Base-by-base conservation (phyloP, 2,888 invertebrate genomes). In the Epirrhoe alternata region DNA sequence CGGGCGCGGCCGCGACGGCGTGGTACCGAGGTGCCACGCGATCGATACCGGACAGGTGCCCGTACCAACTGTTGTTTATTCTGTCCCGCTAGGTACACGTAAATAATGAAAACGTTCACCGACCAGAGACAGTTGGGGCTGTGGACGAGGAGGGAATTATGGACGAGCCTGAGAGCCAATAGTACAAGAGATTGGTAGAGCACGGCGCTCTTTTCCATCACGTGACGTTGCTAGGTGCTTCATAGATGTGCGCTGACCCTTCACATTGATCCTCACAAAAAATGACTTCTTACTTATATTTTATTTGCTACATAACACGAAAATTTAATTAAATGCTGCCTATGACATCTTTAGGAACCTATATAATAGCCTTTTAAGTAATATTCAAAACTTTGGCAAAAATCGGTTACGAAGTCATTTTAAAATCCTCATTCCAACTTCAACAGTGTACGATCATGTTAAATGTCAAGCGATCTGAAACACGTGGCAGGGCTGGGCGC, bases 41-140 rank as follows among this genome's bases (percentile, higher is more conserved):
- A 78, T 74, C 81, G 84, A 84, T 85, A 76, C 77, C 77, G 85
- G 85, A 80, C 84, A 85, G 86, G 82, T 74, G 73, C 69, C 62
- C 50, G 61, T 68, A 69, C 69, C 17, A 17, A 66, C 69, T 66
- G 51, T 55, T 64, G 52, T 49, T 38, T 68, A 68, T 50, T 61
- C 68, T 61, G 49, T 42, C 47, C n/a, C 51, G 64, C 64, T 64
- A 57, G 64, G 76, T 83, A 81, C 80, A 84, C 83, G 84, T 90
- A 86, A 90, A 90, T 90, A 89, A 90, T 89, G 86, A 86, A 90
- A 86, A 80, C 82, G 80, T 81, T 86, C 82, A 78, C 73, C 77
- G 78, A 71, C 54, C 59, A 47, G n/a, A 53, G 38, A 58, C 60
- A 51, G 64, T 64, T 57, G 53, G 69, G 72, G 79, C 68, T 66